phyloP scores from a whole-genome alignment of 2,888 invertebrate species.

The Callyntrura guangdongensis region DNA sequence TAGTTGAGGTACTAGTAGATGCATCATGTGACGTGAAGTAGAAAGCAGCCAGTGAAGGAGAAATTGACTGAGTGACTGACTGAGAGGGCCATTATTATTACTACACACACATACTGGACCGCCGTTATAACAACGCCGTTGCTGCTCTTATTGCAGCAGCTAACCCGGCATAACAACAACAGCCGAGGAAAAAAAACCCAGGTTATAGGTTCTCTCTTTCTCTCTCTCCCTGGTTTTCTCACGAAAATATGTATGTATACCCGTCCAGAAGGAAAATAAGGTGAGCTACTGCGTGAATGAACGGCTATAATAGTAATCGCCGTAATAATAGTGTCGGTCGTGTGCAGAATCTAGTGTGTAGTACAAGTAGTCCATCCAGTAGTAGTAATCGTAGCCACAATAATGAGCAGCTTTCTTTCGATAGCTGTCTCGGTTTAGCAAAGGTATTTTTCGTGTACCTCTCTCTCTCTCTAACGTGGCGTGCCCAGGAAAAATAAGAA shows the following conservation, averaged over 20 bases:
- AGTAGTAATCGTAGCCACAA: too few species aligned
- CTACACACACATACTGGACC: not conserved
- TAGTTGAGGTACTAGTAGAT: not conserved
- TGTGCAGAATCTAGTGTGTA: not conserved
- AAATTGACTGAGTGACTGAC: slow-evolving; percentile 30
- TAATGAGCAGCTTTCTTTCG: too few species aligned
- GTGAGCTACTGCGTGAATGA: slow-evolving; percentile 44
- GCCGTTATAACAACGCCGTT: not conserved
- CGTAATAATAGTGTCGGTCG: slow-evolving; percentile 1
- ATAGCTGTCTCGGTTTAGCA: not conserved
- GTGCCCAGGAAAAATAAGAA: slow-evolving; percentile 5
- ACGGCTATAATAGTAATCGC: slow-evolving; percentile 19
- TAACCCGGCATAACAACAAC: too few species aligned
- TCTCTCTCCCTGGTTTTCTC: too few species aligned
- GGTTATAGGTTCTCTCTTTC: not conserved
- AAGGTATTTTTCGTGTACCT: too few species aligned
- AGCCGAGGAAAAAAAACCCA: not conserved
- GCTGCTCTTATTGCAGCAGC: not conserved
- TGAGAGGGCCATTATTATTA: slow-evolving; percentile 17
- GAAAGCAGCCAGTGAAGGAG: slow-evolving; percentile 12
- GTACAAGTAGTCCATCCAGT: not conserved
- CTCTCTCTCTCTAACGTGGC: not conserved
- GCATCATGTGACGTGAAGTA: slow-evolving; percentile 12
- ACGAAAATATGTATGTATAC: not conserved
- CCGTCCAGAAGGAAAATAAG: not conserved